Evolutionary conservation across 2,113 vertebrate species (phyloP), one percentile per base, ranked within the genome.

Genomic region (Trogon melanurus): DNA sequence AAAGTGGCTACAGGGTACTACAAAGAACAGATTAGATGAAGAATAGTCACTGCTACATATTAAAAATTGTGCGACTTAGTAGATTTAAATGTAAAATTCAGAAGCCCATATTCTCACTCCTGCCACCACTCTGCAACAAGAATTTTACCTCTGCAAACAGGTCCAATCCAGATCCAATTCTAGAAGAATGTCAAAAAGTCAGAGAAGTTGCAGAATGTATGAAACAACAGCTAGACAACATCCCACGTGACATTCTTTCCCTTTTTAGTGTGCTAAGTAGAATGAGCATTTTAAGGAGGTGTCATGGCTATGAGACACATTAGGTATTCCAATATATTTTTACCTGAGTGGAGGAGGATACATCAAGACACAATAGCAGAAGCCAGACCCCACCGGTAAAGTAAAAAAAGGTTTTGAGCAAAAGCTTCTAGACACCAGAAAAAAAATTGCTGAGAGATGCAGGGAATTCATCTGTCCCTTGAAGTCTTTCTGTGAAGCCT

Each of bases 241-340:
- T 36, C 4, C 1, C 19, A 75, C n/a, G 10, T 69, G 9, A 11
- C 6, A 14, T 19, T 65, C 16, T 14, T 41, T 13, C 4, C 23
- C 23, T 29, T 74, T 66, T 38, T 30, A 16, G 53, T 41, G 23
- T 57, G 44, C 45, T 64, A 38, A 21, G 19, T 14, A 69, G 18
- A 36, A 57, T 5, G 6, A 75, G 14, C 6, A 69, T n/a, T 79
- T 91, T n/a, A 48, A 53, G 30, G 27, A 30, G 9, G 2, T 17
- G 0, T 48, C 29, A 22, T 10, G 11, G 62, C 15, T 56, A 34
- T 3, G 64, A 21, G 17, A 82, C 7, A 44, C 11, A 16, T 6
- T 27, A 47, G 23, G 67, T 30, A 13, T 10, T 62, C 11, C 10
- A 57, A 4, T 1, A 15, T 1, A 3, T 7, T 64, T 14, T 0